phyloP scores from a whole-genome alignment of 2,888 invertebrate genomes.

The Lamellibrachia columna region DNA sequence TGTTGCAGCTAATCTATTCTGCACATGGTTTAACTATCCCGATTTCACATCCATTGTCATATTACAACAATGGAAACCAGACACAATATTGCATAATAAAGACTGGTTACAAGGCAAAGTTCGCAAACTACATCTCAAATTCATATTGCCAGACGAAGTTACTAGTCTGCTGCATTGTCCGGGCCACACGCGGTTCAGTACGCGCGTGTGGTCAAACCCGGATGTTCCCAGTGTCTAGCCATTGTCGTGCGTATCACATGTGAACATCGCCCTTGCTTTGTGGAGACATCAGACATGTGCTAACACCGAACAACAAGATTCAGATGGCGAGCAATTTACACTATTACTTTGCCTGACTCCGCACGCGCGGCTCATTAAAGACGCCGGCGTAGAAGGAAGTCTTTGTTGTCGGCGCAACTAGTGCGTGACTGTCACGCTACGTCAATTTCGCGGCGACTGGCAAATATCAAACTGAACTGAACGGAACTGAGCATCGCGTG shows the following conservation, averaged over 20 bases:
- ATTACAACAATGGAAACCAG: neutral
- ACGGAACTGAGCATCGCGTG: neutral
- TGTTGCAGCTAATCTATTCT: neutral
- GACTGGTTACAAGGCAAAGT: neutral
- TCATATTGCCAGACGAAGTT: neutral
- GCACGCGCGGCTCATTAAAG: neutral
- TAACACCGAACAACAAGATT: neutral
- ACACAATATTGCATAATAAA: neutral
- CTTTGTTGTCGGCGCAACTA: neutral
- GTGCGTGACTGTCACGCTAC: neutral
- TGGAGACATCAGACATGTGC: neutral
- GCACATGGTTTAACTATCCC: neutral
- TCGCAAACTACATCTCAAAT: neutral
- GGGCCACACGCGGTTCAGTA: neutral
- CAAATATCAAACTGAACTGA: neutral
- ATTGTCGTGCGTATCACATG: neutral
- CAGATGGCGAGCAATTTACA: neutral
- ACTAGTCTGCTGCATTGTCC: neutral
- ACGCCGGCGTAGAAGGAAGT: neutral
- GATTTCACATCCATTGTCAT: neutral
- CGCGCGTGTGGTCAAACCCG: neutral
- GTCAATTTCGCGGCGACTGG: neutral
- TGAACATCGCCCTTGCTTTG: neutral
- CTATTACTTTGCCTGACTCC: neutral
- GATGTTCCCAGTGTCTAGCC: neutral